Conservation (phyloP, 2,113 vertebrate genomes). For the Pithys albifrons region DNA sequence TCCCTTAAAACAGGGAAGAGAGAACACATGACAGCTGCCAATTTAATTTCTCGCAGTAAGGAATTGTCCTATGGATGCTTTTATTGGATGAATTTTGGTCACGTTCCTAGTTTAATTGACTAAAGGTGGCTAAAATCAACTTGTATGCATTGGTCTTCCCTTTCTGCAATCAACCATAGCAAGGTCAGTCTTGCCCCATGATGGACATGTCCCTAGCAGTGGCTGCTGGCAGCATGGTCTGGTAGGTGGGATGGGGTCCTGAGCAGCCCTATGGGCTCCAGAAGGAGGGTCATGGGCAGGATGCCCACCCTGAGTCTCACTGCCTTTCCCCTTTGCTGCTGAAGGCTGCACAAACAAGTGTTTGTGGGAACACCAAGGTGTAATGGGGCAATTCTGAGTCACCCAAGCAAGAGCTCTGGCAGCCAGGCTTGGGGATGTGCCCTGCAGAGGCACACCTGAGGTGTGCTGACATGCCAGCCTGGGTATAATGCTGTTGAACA, state of each 20-base stretch:
- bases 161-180: background rate
- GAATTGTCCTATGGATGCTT: background rate
- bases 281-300: background rate
- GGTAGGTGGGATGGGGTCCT: background rate
- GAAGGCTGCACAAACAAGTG: accelerated
- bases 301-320: background rate
- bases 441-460: background rate
- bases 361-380: accelerated
- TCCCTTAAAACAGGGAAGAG: background rate
- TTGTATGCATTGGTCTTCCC: accelerated
- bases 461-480: background rate
- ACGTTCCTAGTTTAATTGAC: background rate
- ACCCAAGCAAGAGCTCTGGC: background rate
- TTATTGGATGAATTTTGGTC: background rate
- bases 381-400: background rate
- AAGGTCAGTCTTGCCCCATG: background rate
- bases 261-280: background rate
- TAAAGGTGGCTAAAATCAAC: background rate
- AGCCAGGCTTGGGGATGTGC: background rate
- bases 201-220: too few species aligned
- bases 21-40: background rate
- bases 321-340: background rate
- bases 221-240: background rate
- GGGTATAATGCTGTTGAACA: background rate
- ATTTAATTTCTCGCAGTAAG: background rate